Evolutionary conservation across 2,797 vertebrate species (phyloP).

Genomic region (Orientallactaga sibirica): DNA sequence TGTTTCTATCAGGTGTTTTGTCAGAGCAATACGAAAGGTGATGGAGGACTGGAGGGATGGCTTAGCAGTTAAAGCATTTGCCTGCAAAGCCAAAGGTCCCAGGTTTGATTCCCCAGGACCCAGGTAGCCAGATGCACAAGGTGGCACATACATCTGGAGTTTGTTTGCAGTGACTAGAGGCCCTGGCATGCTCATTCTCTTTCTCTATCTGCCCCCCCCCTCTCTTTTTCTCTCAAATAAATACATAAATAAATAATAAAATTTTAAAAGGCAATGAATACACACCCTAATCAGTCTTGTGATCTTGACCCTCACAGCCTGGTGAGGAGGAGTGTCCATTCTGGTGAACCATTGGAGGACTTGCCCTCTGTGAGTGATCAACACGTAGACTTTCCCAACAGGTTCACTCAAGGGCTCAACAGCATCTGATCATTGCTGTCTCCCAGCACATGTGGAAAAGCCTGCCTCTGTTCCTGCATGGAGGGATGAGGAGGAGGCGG

Average conservation of each 20-base stretch:
- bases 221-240: too few relatives aligned
- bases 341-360: not conserved
- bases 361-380: too few relatives aligned
- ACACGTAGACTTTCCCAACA: not conserved
- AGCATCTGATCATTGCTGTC: not conserved
- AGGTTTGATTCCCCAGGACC: too few relatives aligned
- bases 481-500: not conserved
- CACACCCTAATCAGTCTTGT: not conserved
- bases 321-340: not conserved
- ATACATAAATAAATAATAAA: not conserved
- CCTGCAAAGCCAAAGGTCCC: too few relatives aligned
- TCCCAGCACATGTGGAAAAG: not conserved
- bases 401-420: not conserved
- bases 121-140: too few relatives aligned
- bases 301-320: not conserved
- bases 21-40: too few relatives aligned
- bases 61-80: too few relatives aligned
- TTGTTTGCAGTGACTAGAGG: too few relatives aligned
- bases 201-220: too few relatives aligned
- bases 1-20: not conserved
- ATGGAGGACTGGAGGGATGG: too few relatives aligned
- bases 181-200: too few relatives aligned
- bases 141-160: too few relatives aligned
- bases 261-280: not conserved
- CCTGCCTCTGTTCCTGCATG: not conserved